Conservation (phyloP, 1,140 invertebrate species). For the Aphelenchoides fujianensis region DNA sequence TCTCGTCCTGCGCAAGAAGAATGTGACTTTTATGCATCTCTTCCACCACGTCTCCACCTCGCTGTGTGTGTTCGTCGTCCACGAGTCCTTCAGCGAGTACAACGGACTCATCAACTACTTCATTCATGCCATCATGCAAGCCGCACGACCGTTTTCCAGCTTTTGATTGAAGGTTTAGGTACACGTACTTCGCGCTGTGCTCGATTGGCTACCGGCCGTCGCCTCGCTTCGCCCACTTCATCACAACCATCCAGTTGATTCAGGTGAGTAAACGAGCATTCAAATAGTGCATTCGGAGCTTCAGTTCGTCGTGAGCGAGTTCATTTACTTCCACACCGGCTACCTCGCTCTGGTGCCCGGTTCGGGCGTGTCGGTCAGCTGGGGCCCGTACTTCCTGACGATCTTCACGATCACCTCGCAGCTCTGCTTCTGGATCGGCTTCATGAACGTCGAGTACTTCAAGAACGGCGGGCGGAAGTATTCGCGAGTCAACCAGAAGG, state of each 20-base stretch:
- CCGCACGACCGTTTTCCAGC: background rate
- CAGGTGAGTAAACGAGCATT: background rate
- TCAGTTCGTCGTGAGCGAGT: background rate
- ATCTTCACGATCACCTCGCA: background rate
- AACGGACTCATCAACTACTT: background rate
- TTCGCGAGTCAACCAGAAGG: background rate
- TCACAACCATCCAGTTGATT: background rate
- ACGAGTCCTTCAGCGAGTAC: background rate
- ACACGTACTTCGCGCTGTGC: background rate
- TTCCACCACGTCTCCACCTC: conserved; percentile 13
- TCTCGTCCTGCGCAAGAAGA: conserved; percentile 12
- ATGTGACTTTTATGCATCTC: conserved; percentile 13
- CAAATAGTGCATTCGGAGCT: too few species aligned
- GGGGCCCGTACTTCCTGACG: background rate
- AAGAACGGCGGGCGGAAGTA: background rate
- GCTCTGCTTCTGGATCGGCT: background rate
- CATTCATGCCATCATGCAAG: background rate
- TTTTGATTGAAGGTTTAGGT: background rate
- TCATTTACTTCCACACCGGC: background rate
- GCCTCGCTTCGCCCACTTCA: background rate
- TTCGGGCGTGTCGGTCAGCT: background rate
- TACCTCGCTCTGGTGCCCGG: background rate
- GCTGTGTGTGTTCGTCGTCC: background rate
- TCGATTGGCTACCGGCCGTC: background rate
- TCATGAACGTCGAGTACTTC: background rate